A percentile compares a stretch with the other conserved stretches of the same genome.
phyloP scores from a whole-genome alignment of 2,113 vertebrate genomes.

The Asarcornis scutulata region DNA sequence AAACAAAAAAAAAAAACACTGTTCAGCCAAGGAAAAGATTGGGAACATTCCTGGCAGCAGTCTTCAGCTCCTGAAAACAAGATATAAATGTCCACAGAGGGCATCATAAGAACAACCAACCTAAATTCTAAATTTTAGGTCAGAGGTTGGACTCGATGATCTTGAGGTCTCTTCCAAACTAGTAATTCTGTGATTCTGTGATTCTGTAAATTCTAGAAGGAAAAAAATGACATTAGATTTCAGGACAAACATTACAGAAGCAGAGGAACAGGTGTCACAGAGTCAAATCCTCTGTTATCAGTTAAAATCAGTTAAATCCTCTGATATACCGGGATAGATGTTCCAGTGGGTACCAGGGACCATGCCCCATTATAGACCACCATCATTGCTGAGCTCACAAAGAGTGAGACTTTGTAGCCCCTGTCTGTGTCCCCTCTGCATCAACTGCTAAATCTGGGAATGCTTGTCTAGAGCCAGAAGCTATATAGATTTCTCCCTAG shows the following conservation, averaged over 20 bases:
- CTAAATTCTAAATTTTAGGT: neutral
- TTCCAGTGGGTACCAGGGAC: neutral
- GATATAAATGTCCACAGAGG: neutral
- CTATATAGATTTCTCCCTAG: neutral
- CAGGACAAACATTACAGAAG: neutral
- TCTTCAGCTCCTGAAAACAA: neutral
- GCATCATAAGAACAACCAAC: neutral
- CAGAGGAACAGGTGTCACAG: neutral
- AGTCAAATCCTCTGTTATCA: neutral
- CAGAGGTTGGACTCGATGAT: too few relatives aligned
- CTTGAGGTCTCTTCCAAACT: too few relatives aligned
- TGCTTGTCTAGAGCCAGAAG: neutral
- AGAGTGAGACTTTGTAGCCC: neutral
- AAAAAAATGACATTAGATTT: neutral
- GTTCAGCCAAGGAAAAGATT: neutral
- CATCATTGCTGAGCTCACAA: neutral
- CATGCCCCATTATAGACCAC: fast-evolving
- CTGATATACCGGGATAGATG: neutral
- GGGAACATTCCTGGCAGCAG: neutral
- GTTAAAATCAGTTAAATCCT: neutral
- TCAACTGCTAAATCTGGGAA: neutral
- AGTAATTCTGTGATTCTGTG: too few relatives aligned
- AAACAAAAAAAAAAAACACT: neutral
- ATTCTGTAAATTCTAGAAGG: neutral
- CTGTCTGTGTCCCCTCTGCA: neutral